A percentile compares a stretch with the other conserved stretches of the same genome.
Conservation (phyloP, 2,797 vertebrate genomes). For the Gila robusta region DNA sequence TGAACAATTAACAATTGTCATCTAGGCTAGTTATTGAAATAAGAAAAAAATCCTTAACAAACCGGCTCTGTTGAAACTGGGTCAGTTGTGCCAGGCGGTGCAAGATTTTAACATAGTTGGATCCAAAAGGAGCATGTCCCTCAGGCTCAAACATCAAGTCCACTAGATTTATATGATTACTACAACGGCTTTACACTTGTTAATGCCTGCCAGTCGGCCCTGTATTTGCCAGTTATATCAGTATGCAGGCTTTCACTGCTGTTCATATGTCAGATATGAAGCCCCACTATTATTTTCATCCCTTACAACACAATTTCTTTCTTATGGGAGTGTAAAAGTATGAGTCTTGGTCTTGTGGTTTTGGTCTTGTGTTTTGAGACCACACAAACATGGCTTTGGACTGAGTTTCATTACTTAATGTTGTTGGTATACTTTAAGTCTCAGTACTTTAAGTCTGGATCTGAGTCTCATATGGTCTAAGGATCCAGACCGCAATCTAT, state of each 20-base stretch:
- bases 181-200: not conserved
- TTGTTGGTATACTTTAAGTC: not conserved
- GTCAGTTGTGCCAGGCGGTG: not conserved
- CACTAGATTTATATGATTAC: constrained; percentile 16
- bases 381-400: not conserved
- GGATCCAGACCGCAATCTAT: not conserved
- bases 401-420: constrained; percentile 1
- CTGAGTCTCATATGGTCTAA: not conserved
- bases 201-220: not conserved
- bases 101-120: not conserved
- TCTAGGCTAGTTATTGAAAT: not conserved
- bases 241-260: not conserved
- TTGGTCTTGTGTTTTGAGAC: not conserved
- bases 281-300: not conserved
- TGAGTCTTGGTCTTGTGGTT: constrained; percentile 1
- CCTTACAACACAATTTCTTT: not conserved
- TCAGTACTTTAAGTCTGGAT: not conserved
- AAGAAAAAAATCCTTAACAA: not conserved
- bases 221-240: not conserved
- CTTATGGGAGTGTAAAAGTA: not conserved
- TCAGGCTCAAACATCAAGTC: not conserved
- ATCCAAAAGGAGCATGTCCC: constrained; percentile 3
- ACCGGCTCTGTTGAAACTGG: not conserved
- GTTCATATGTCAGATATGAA: not conserved
- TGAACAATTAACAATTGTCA: not conserved